A percentile compares a stretch with the other conserved stretches of the same genome.
Conservation (phyloP, 2,888 invertebrate genomes). For the Iphiclides podalirius region DNA sequence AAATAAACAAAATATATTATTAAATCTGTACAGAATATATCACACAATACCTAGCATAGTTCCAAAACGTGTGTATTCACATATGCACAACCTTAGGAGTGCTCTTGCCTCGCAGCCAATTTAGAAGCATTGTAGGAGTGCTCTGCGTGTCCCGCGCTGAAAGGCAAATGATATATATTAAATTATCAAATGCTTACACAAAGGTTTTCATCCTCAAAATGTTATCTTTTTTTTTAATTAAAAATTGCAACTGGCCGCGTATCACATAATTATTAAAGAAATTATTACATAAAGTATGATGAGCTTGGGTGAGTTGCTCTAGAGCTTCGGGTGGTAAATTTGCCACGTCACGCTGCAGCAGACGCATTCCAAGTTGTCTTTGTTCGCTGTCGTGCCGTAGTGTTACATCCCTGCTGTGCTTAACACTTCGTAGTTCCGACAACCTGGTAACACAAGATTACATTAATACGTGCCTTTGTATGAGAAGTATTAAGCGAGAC, state of each 20-base stretch:
- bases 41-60: background rate
- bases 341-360: constrained; percentile 86
- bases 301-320: constrained; percentile 86
- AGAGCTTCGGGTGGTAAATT: constrained; percentile 86
- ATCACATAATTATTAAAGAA: too few relatives aligned
- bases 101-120: constrained; percentile 90
- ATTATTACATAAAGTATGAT: constrained; percentile 85
- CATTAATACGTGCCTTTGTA: too few relatives aligned
- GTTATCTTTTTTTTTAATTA: too few relatives aligned
- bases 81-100: constrained; percentile 82
- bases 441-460: constrained; percentile 64
- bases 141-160: constrained; percentile 89
- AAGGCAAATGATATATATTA: constrained; percentile 45
- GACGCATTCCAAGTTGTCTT: constrained; percentile 86
- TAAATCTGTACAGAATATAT: background rate
- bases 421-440: constrained; percentile 86
- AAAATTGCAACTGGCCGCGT: too few relatives aligned
- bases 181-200: too few relatives aligned
- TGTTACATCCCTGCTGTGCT: constrained; percentile 87
- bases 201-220: too few relatives aligned
- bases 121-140: constrained; percentile 87
- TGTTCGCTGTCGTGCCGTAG: constrained; percentile 88
- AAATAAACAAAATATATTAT: background rate
- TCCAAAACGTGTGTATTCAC: constrained; percentile 57
- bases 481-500: too few relatives aligned